Base-by-base conservation (phyloP, 2,888 invertebrate species). In the Adelognathus sp. region DNA sequence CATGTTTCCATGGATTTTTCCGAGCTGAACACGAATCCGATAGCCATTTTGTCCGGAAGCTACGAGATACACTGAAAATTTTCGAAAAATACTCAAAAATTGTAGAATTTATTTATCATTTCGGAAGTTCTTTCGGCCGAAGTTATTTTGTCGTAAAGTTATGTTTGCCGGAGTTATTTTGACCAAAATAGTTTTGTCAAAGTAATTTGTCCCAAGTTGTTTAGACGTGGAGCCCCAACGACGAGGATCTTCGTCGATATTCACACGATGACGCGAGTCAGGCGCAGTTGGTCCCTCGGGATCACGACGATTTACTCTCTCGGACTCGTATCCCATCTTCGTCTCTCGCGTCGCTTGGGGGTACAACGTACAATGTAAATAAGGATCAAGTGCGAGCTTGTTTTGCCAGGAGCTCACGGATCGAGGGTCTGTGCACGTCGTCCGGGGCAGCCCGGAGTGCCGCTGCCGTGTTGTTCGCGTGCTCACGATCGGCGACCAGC, bases 401-500 rank as follows among this genome's bases (percentile, higher is more conserved):
- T 74, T 78, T 58, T 70, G 33, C n/a, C 64, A 41, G 41, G 36
- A 70, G 44, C 58, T 36, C 46, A 39, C 16, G 50, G 52, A 76
- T 70, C 63, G 33, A 54, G 27, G 29, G 70, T 39, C 52, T 69
- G 64, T 21, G 50, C 36, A 54, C 36, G 56, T 29, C 56, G 46
- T n/a, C 36, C 27, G 11, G 46, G 50, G 64, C 63, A 58, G 58
- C 64, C 64, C 63, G 76, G 76, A 64, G 70, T 64, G 76, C 76
- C 41, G 54, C 78, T 66, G 70, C 74, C 60, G 78, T 74, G 70
- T 79, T 60, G 70, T 60, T 79, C 78, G 78, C 78, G 78, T 79
- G 78, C 78, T 74, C 78, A 79, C 78, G 78, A 79, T 79, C 78
- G 64, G 66, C 60, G 78, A 64, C 70, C 69, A 69, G 69, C 39